A percentile compares a stretch with the other conserved stretches of the same genome.
Conservation (phyloP, 2,797 vertebrate genomes). For the Natrix natrix region DNA sequence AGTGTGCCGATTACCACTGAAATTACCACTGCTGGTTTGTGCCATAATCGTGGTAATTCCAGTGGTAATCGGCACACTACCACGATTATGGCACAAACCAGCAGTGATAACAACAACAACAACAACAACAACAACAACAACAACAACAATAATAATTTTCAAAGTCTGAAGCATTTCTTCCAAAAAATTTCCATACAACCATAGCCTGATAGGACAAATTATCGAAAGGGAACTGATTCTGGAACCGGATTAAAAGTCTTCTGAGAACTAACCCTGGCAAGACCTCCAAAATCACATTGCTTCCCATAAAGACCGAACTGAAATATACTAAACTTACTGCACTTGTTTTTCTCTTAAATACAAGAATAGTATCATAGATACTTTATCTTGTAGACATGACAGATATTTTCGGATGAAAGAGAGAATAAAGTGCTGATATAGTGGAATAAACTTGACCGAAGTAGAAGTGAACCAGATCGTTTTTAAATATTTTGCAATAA, state of each 20-base stretch:
- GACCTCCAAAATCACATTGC: constrained; percentile 18
- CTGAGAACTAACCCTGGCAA: constrained; percentile 27
- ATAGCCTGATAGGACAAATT: constrained; percentile 12
- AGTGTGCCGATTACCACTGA: too few species aligned
- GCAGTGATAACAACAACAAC: too few species aligned
- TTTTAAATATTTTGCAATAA: not conserved
- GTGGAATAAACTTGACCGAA: not conserved
- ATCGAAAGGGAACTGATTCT: constrained; percentile 17
- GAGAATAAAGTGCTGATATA: not conserved
- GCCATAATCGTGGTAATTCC: too few species aligned
- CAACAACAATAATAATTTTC: too few species aligned
- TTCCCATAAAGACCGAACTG: constrained; percentile 27
- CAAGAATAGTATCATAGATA: not conserved
- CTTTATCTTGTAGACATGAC: not conserved
- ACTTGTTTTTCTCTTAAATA: constrained; percentile 3
- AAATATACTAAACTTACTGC: not conserved
- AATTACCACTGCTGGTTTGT: too few species aligned
- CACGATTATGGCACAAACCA: too few species aligned
- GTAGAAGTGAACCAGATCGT: not conserved
- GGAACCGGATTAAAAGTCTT: constrained; percentile 42
- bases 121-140: too few species aligned
- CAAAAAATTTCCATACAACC: not conserved
- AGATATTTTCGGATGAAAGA: not conserved
- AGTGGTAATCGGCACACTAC: too few species aligned
- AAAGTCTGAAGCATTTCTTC: not conserved